Percentiles rank a stretch among this genome's conserved stretches.
Conservation (phyloP, 35 echinoderm and acorn worm genomes). For the Eucidaris tribuloides region DNA sequence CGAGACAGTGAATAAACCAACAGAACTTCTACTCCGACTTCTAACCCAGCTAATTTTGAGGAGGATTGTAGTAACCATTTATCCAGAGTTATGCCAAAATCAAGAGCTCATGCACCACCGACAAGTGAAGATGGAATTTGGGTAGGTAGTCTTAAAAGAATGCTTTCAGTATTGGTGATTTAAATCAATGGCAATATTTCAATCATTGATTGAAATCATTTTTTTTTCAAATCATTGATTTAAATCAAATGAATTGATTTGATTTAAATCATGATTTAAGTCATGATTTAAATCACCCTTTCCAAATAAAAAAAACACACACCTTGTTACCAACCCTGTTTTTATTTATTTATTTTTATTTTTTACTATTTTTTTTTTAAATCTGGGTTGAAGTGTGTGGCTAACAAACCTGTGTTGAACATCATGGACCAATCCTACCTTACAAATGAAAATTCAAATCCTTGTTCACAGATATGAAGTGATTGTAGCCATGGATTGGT, state of each 20-base stretch:
- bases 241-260: background rate
- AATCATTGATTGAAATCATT: background rate
- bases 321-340: background rate
- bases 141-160: background rate
- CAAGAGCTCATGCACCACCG: constrained; percentile 11
- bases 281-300: background rate
- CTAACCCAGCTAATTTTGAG: too few species aligned
- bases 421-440: too few species aligned
- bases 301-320: background rate
- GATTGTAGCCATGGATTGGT: too few species aligned
- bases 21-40: too few species aligned
- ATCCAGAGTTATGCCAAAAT: constrained; percentile 4
- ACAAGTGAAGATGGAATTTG: background rate
- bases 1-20: too few species aligned
- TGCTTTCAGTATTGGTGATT: background rate
- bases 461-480: too few species aligned
- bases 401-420: too few species aligned
- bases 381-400: too few species aligned
- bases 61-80: too few species aligned
- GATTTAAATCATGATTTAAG: background rate
- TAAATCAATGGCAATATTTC: background rate
- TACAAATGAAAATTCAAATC: too few species aligned
- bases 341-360: background rate
- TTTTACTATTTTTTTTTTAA: too few species aligned
- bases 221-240: background rate